These are phyloP conservation scores for Gastrophryne carolinensis DNA, from an alignment of 2,797 vertebrate genomes.

Conservation along the genomic window DNA sequence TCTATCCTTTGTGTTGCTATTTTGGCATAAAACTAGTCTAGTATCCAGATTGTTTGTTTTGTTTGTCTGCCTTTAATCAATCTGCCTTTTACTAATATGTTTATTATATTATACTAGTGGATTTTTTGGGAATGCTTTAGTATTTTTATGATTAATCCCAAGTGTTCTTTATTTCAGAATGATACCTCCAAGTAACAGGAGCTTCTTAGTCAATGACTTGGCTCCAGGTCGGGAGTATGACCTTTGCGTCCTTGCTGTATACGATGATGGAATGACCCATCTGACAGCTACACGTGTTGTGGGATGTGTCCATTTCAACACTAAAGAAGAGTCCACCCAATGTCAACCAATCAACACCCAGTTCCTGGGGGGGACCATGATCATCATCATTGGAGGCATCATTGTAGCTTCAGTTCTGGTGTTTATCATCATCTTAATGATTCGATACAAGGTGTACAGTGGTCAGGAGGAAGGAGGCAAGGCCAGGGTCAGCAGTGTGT, in stretches of 20 bases:
- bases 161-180: slow-evolving; percentile 70
- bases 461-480: slow-evolving; percentile 72
- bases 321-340: slow-evolving; percentile 75
- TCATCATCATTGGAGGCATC: slow-evolving; percentile 83
- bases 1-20: too few species aligned
- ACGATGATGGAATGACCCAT: slow-evolving; percentile 78
- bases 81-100: too few species aligned
- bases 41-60: too few species aligned
- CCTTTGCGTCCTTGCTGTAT: slow-evolving; percentile 65
- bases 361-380: slow-evolving; percentile 84
- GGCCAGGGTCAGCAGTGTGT: slow-evolving; percentile 67
- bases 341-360: slow-evolving; percentile 62
- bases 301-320: slow-evolving; percentile 89
- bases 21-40: too few species aligned
- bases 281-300: slow-evolving; percentile 83
- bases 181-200: slow-evolving; percentile 88
- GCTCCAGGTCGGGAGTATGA: slow-evolving; percentile 85
- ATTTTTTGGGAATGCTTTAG: too few species aligned
- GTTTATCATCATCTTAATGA: slow-evolving; percentile 95
- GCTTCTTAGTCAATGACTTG: slow-evolving; percentile 87
- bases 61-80: too few species aligned
- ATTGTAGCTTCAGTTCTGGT: slow-evolving; percentile 85
- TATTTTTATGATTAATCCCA: too few species aligned
- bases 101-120: too few species aligned
- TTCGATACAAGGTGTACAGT: slow-evolving; percentile 89